Percentiles rank a stretch among this genome's conserved stretches.
These are phyloP conservation scores for Rachycentron canadum DNA, from an alignment of 2,797 vertebrate species.

Conservation along the genomic window DNA sequence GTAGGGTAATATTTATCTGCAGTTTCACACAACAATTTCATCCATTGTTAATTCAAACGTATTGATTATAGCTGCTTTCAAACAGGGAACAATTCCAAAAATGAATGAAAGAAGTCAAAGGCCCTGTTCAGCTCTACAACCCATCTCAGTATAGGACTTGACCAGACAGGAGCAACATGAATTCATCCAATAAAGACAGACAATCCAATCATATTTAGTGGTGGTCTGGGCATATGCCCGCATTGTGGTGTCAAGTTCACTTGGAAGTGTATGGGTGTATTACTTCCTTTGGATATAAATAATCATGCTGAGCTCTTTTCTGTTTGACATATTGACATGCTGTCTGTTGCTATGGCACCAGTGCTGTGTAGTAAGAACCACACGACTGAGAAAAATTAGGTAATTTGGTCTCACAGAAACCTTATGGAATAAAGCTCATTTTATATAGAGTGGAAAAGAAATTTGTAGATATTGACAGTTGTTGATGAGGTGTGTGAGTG, in stretches of 20 bases:
- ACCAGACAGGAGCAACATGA: not conserved
- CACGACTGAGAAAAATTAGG: conserved; percentile 27
- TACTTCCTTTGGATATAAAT: not conserved
- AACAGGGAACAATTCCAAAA: not conserved
- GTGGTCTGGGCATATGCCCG: not conserved
- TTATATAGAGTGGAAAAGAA: not conserved
- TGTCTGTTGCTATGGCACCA: conserved; percentile 65
- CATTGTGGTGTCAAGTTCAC: not conserved
- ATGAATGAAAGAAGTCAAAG: not conserved
- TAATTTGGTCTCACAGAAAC: conserved; percentile 15
- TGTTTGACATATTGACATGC: conserved; percentile 15
- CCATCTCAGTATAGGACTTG: not conserved
- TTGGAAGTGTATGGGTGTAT: not conserved
- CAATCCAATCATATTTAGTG: not conserved
- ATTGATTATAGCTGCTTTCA: not conserved
- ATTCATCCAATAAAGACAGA: not conserved
- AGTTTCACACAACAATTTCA: not conserved
- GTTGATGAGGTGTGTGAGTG: not conserved
- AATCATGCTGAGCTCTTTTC: not conserved
- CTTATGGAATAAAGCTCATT: not conserved
- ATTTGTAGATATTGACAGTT: not conserved
- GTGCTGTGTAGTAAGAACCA: conserved; percentile 29
- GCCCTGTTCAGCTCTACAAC: not conserved
- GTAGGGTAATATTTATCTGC: not conserved
- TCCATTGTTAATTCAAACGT: not conserved